Conservation (phyloP, 2,797 vertebrate species). For the Notolepis coatsorum region DNA sequence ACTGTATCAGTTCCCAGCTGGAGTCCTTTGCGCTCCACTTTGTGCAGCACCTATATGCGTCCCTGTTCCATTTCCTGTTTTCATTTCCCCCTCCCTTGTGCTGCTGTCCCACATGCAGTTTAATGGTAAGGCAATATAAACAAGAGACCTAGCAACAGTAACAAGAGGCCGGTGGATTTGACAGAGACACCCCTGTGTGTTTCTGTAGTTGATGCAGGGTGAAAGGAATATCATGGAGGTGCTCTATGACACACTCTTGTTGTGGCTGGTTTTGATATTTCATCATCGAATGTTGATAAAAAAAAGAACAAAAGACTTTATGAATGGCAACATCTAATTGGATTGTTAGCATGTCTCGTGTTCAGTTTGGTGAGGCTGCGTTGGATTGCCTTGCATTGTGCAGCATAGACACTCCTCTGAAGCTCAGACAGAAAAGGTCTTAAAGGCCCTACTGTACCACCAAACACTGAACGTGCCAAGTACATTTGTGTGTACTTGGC, state of each 20-base stretch:
- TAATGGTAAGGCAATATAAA: constrained; percentile 7
- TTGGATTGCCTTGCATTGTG: no score
- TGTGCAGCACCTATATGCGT: constrained; percentile 21
- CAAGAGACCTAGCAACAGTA: not conserved
- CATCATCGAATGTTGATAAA: no score
- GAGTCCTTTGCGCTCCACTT: constrained; percentile 40
- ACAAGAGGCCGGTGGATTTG: not conserved
- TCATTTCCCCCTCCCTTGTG: constrained; percentile 19
- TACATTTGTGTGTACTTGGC: not conserved
- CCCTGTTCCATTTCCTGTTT: constrained; percentile 66
- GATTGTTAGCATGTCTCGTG: no score
- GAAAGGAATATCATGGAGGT: not conserved
- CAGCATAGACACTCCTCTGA: no score
- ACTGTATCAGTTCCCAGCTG: constrained; percentile 52
- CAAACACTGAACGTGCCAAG: constrained; percentile 8
- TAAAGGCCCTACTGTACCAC: not conserved
- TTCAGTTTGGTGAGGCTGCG: no score
- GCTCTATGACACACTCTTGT: not conserved
- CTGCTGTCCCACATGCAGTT: not conserved
- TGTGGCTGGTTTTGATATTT: not conserved
- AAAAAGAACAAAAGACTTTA: no score
- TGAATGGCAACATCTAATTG: no score
- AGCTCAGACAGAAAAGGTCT: no score
- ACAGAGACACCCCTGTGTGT: not conserved
- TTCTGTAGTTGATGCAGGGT: not conserved